A percentile compares a stretch with the other conserved stretches of the same genome.
These are phyloP conservation scores for Cygnus olor DNA, from an alignment of 2,797 vertebrate genomes.

Conservation along the genomic window DNA sequence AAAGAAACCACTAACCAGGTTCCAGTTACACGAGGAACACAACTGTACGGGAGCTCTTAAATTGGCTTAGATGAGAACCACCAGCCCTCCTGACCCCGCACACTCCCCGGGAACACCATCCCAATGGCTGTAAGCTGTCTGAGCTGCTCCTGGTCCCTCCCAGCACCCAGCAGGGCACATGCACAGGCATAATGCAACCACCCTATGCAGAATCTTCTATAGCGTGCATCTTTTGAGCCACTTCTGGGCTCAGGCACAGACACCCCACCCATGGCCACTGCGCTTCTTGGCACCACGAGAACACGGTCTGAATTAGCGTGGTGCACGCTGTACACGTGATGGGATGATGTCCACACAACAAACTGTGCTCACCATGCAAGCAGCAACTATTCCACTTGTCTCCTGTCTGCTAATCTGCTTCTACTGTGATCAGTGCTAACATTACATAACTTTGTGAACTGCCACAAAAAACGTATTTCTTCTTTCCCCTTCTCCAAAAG, in stretches of 20 bases:
- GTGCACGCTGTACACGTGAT: fast-evolving
- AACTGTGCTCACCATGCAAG: not conserved
- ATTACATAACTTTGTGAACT: not conserved
- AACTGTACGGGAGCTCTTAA: not conserved
- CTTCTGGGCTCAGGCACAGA: not conserved
- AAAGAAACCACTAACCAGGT: not conserved
- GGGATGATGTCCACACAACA: not conserved
- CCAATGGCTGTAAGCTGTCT: not conserved
- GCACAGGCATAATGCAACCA: not conserved
- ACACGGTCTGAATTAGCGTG: not conserved
- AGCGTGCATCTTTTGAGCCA: not conserved
- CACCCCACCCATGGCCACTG: not conserved
- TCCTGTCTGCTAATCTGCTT: not conserved
- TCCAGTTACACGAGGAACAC: not conserved
- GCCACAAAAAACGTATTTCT: not conserved
- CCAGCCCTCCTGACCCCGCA: not conserved
- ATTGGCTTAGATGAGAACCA: not conserved
- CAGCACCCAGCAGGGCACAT: too few species aligned
- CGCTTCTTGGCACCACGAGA: not conserved
- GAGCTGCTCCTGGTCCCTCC: not conserved
- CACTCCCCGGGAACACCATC: not conserved
- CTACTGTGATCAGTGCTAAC: not conserved
- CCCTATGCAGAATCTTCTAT: not conserved
- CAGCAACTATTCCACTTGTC: not conserved
- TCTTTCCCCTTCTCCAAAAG: not conserved